phyloP scores from a whole-genome alignment of 2,888 invertebrate genomes.

The Pyrrhia umbra region DNA sequence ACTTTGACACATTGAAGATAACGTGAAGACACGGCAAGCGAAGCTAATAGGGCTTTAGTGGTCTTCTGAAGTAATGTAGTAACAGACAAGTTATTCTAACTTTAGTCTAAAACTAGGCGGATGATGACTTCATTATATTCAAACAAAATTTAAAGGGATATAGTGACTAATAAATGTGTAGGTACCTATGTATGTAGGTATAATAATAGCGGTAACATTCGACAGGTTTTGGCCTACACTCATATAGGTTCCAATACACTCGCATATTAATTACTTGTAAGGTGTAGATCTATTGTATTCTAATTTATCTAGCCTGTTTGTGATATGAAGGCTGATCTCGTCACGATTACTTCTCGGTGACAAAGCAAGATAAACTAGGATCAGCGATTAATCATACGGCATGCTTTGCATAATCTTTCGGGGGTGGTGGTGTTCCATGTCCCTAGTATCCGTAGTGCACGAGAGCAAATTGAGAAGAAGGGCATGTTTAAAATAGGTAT shows the following conservation, averaged over 20 bases:
- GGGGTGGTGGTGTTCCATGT: too few relatives aligned
- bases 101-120: not conserved
- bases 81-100: constrained; percentile 15
- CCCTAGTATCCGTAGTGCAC: not conserved
- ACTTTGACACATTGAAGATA: constrained; percentile 41
- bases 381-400: constrained; percentile 21
- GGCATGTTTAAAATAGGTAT: too few relatives aligned
- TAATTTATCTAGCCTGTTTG: constrained; percentile 83
- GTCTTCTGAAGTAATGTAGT: constrained; percentile 28
- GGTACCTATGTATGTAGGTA: too few relatives aligned
- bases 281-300: constrained; percentile 86
- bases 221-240: constrained; percentile 48
- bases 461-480: too few relatives aligned
- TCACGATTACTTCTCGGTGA: constrained; percentile 81
- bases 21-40: constrained; percentile 46
- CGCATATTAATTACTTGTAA: constrained; percentile 84
- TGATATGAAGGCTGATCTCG: constrained; percentile 81
- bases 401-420: not conserved
- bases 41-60: constrained; percentile 32
- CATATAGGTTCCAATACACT: constrained; percentile 59
- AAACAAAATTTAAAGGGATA: not conserved
- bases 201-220: constrained; percentile 27
- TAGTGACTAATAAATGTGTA: constrained; percentile 20
- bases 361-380: constrained; percentile 69
- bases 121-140: not conserved